Evolutionary conservation across 2,888 invertebrate genomes (phyloP).

Genomic region (Tenthredo scrophulariae): DNA sequence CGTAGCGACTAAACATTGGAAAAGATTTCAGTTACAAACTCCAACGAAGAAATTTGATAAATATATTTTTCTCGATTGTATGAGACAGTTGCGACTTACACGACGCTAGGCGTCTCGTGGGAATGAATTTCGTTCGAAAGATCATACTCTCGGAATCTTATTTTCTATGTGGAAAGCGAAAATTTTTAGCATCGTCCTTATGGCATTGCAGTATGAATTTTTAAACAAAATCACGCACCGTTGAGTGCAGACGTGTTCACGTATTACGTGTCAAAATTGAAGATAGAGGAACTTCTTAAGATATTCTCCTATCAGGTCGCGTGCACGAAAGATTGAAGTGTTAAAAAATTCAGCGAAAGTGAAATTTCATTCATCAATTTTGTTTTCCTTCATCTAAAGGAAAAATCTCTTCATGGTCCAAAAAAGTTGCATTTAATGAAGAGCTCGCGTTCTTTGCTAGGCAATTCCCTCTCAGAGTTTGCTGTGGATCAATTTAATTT

Average conservation of each 20-base stretch:
- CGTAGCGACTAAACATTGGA: no score
- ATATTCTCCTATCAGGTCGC: not conserved
- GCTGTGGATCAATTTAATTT: not conserved
- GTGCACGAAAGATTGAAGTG: not conserved
- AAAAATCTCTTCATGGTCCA: not conserved
- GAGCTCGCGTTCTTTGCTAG: not conserved
- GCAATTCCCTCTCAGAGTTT: not conserved
- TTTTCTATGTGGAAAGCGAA: not conserved
- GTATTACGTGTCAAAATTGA: not conserved
- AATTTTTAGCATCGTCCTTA: not conserved
- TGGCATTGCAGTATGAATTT: not conserved
- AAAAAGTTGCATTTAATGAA: not conserved
- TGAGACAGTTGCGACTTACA: no score
- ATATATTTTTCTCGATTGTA: not conserved
- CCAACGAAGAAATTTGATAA: not conserved
- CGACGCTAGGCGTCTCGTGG: no score
- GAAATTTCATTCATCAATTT: not conserved
- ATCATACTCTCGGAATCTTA: not conserved
- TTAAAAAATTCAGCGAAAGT: not conserved
- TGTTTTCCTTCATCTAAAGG: not conserved
- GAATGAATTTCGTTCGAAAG: not conserved
- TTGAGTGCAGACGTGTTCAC: not conserved
- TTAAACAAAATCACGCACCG: not conserved
- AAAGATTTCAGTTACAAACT: no score
- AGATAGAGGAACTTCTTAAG: not conserved